phyloP scores from a whole-genome alignment of 2,888 invertebrate genomes.

The Ferrisia virgata region DNA sequence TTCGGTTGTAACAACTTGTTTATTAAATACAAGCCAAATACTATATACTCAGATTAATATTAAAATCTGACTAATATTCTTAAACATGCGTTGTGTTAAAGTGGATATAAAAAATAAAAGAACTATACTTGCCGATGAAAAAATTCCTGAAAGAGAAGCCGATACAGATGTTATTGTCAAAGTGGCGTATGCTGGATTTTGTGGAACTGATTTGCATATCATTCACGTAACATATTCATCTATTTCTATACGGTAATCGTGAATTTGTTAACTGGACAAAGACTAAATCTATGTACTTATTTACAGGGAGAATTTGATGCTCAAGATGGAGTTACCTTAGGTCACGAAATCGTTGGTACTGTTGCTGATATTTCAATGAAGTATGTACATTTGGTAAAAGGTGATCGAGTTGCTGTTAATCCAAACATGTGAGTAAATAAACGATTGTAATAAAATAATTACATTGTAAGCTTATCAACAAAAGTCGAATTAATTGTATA shows the following conservation, averaged over 20 bases:
- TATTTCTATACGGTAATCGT: too few species aligned
- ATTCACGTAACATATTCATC: slow-evolving; percentile 26
- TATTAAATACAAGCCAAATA: too few species aligned
- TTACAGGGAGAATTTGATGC: slow-evolving; percentile 34
- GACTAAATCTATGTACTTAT: too few species aligned
- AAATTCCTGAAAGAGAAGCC: neutral
- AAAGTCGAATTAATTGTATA: too few species aligned
- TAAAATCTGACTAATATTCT: neutral
- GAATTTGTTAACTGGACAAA: too few species aligned
- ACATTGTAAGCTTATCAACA: too few species aligned
- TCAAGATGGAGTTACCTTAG: neutral
- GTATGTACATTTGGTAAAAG: neutral
- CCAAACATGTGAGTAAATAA: slow-evolving; percentile 36
- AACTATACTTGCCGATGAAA: neutral
- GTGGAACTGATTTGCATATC: slow-evolving; percentile 37
- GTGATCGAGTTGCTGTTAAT: slow-evolving; percentile 33
- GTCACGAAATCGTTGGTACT: slow-evolving; percentile 29
- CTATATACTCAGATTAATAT: too few species aligned
- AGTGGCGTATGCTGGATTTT: slow-evolving; percentile 30
- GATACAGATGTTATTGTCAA: slow-evolving; percentile 21
- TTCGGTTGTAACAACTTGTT: too few species aligned
- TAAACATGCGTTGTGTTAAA: neutral
- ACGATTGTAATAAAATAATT: neutral
- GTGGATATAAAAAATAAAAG: neutral
- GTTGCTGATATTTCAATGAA: neutral